These are phyloP conservation scores for Ferrisia virgata DNA, from an alignment of 2,888 invertebrate genomes.

Conservation along the genomic window DNA sequence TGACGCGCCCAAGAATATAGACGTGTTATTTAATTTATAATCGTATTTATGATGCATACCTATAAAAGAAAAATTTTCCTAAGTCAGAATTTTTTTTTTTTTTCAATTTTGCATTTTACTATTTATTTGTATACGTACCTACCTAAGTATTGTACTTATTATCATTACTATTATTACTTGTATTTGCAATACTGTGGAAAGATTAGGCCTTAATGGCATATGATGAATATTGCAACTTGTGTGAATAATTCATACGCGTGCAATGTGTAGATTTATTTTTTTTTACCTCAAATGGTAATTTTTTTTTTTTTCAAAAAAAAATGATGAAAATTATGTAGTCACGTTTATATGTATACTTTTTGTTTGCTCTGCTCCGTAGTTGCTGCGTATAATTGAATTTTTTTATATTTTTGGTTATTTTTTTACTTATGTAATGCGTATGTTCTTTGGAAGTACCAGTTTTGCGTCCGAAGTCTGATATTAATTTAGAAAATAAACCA, in stretches of 20 bases:
- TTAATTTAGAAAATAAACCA: constrained; percentile 1
- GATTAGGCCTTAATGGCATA: background rate
- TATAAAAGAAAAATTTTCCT: background rate
- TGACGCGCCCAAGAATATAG: constrained; percentile 10
- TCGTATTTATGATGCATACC: background rate
- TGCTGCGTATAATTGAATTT: background rate
- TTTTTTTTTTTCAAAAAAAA: background rate
- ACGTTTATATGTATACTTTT: background rate
- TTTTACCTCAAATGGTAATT: background rate
- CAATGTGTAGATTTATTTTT: background rate
- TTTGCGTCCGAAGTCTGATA: background rate
- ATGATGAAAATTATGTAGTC: background rate
- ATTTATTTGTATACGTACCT: constrained; percentile 24
- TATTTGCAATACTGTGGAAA: background rate
- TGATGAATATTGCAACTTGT: background rate
- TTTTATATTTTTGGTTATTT: constrained; percentile 12
- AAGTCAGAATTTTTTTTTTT: background rate
- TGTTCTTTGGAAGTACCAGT: background rate
- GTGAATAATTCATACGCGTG: background rate
- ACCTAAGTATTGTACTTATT: constrained; percentile 7
- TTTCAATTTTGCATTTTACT: constrained; percentile 16
- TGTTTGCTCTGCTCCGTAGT: background rate
- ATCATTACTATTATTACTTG: background rate
- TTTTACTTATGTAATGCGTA: background rate
- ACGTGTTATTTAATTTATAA: constrained; percentile 26